Conservation (phyloP, 2,797 vertebrate species). For the Esox lucius region DNA sequence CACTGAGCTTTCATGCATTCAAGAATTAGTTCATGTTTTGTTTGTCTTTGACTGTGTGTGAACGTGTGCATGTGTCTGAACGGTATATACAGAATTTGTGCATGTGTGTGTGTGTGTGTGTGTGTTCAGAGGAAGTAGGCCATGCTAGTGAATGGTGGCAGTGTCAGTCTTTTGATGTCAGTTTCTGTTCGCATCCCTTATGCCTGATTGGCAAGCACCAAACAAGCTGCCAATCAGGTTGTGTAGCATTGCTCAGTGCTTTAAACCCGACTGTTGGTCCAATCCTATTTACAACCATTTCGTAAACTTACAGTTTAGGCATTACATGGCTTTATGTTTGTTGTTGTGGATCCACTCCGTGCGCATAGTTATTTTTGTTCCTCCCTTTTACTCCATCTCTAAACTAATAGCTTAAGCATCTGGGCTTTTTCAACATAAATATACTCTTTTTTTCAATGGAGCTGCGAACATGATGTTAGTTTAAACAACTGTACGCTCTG, state of each 20-base stretch:
- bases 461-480: not conserved
- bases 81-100: not conserved
- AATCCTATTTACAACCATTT: not conserved
- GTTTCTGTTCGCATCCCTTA: slow-evolving; percentile 58
- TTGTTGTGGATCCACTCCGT: not conserved
- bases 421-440: not conserved
- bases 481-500: slow-evolving; percentile 1
- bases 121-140: slow-evolving; percentile 58
- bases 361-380: not conserved
- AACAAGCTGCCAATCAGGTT: slow-evolving; percentile 57
- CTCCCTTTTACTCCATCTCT: not conserved
- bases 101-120: slow-evolving; percentile 1
- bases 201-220: slow-evolving; percentile 62
- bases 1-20: no score
- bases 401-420: not conserved
- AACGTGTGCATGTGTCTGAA: slow-evolving; percentile 5
- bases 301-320: not conserved
- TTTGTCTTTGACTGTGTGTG: slow-evolving; percentile 29
- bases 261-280: not conserved
- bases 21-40: no score
- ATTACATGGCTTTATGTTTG: not conserved
- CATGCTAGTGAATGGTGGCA: slow-evolving; percentile 67
- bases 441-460: not conserved
- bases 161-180: slow-evolving; percentile 71
- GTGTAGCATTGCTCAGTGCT: slow-evolving; percentile 26